Base-by-base conservation (phyloP, 2,113 vertebrate species). In the Indicator indicator region DNA sequence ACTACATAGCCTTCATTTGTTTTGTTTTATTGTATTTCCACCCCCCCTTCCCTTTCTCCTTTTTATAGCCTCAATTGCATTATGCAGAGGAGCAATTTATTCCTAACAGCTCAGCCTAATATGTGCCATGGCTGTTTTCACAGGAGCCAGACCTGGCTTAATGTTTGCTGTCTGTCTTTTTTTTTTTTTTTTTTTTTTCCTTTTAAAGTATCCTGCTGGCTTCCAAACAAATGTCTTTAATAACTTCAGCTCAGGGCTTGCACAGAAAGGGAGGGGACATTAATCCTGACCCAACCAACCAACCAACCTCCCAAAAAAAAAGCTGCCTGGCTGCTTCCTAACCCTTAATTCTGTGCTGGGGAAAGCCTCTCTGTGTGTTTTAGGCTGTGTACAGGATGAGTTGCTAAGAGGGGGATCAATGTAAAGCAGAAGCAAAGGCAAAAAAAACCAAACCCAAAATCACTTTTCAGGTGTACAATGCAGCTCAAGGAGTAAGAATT, bases 401-500 rank as follows among this genome's bases (percentile, higher is more conserved):
- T 72, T 92, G 81, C 58, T 93, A 92, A 77, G 85, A 72, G 80
- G 42, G 69, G 70, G 80, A 64, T 63, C 84, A 63, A 82, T 90
- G 74, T 68, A 81, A 89, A 88, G 83, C 71, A 68, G 86, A 72
- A 76, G 88, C 20, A 48, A 48, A 48, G 42, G 42, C n/a, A 42
- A 48, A 9, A 46, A 46, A 18, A 19, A 48, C 44, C 44, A n/a
- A n/a, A n/a, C 36, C 36, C 7, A 88, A 75, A 65, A 26, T 81
- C 15, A 1, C 48, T 79, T 48, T 50, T 30, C 20, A 15, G 42
- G 82, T 59, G 16, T 28, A 40, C 9, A 8, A 8, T 36, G 86
- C 60, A 76, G 93, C 54, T 91, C 80, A 60, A 92, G 74, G 27
- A 55, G 55, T 52, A 74, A 90, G 36, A 90, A 90, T 90, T 90